Conservation (phyloP, 2,113 vertebrate genomes). For the Phocoena sinus region DNA sequence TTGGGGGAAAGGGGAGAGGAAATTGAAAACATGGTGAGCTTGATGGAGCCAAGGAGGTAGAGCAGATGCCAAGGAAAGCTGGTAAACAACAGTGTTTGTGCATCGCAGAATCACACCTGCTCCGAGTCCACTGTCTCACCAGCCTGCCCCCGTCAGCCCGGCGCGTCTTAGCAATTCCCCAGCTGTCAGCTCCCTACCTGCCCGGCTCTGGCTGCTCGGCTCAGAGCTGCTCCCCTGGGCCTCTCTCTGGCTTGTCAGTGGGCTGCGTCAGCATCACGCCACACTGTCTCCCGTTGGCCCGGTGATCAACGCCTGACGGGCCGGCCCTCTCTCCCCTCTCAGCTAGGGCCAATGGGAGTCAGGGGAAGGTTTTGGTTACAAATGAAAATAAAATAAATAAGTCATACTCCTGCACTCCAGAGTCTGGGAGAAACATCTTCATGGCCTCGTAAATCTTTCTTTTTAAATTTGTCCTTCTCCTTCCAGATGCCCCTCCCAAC, state of each 20-base stretch:
- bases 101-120: not conserved
- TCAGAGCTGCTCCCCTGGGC: slow-evolving; percentile 62
- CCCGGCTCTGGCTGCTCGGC: slow-evolving; percentile 46
- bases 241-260: slow-evolving; percentile 54
- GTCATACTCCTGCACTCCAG: slow-evolving; percentile 51
- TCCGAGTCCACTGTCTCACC: slow-evolving; percentile 18
- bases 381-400: slow-evolving; percentile 71
- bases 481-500: not conserved
- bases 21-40: not conserved
- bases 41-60: not conserved
- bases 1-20: not conserved
- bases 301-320: slow-evolving; percentile 65
- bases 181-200: slow-evolving; percentile 65
- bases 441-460: slow-evolving; percentile 63
- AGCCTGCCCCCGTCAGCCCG: slow-evolving; percentile 47
- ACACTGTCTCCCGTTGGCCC: slow-evolving; percentile 69
- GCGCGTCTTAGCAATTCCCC: slow-evolving; percentile 64
- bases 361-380: slow-evolving; percentile 63
- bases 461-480: slow-evolving; percentile 67
- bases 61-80: not conserved
- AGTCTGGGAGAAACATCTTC: slow-evolving; percentile 63
- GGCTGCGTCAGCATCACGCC: slow-evolving; percentile 74
- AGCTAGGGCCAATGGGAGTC: slow-evolving; percentile 68
- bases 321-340: slow-evolving; percentile 60
- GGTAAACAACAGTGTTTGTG: not conserved